Conservation (phyloP, 2,888 invertebrate species). For the Brachyptera putata region DNA sequence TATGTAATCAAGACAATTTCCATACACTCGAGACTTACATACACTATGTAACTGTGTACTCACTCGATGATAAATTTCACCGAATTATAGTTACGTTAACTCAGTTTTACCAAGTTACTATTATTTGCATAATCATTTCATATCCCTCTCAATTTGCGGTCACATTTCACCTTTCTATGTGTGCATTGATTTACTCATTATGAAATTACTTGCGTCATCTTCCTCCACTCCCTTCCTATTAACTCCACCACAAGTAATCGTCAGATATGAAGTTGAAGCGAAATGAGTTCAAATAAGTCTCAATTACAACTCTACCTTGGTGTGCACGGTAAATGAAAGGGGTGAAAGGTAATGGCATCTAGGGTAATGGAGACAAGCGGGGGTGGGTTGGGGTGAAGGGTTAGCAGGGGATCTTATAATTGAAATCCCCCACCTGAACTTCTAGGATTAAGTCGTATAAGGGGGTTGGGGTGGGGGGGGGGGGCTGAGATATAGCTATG, state of each 20-base stretch:
- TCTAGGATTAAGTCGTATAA: slow-evolving; percentile 27
- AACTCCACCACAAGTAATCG: slow-evolving; percentile 35
- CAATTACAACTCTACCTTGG: slow-evolving; percentile 34
- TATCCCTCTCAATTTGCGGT: slow-evolving; percentile 10
- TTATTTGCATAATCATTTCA: slow-evolving; percentile 1
- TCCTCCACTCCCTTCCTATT: slow-evolving; percentile 14
- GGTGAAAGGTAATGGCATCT: slow-evolving; percentile 29
- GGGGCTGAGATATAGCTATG: slow-evolving; percentile 9
- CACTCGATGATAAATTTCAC: too few species aligned
- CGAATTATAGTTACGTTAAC: neutral
- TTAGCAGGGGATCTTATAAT: slow-evolving; percentile 26
- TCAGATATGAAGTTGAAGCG: slow-evolving; percentile 37
- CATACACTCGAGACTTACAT: too few species aligned
- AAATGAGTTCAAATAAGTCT: slow-evolving; percentile 37
- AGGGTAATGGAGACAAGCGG: slow-evolving; percentile 18
- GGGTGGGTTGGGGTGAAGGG: slow-evolving; percentile 10
- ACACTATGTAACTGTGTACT: too few species aligned
- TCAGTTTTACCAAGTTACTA: neutral
- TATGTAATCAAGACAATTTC: neutral
- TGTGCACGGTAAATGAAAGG: slow-evolving; percentile 24
- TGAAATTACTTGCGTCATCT: slow-evolving; percentile 16
- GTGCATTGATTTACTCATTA: slow-evolving; percentile 21
- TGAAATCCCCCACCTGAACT: slow-evolving; percentile 33
- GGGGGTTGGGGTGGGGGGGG: neutral
- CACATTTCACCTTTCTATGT: neutral